phyloP scores from a whole-genome alignment of 2,113 vertebrate genomes.

The Athene noctua region DNA sequence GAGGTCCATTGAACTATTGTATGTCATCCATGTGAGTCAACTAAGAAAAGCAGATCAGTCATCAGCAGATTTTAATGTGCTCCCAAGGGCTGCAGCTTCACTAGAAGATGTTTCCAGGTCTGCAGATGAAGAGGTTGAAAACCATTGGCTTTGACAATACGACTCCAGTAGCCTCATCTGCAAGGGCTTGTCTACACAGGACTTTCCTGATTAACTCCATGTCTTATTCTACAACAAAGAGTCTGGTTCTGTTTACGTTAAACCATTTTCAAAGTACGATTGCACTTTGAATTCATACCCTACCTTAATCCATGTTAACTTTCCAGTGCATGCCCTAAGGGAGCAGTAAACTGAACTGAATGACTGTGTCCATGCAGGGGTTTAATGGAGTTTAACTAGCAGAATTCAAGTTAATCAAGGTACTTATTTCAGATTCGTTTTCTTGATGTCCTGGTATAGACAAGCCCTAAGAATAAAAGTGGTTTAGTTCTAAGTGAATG shows the following conservation, averaged over 20 bases:
- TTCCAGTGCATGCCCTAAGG: conserved; percentile 46
- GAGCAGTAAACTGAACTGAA: conserved; percentile 56
- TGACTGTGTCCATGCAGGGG: conserved; percentile 36
- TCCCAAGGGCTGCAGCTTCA: background rate
- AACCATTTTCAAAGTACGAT: conserved; percentile 57
- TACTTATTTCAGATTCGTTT: conserved; percentile 30
- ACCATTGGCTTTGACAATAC: conserved; percentile 5
- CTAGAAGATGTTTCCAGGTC: background rate
- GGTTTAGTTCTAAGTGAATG: background rate
- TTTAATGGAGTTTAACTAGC: conserved; percentile 63
- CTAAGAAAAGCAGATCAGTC: background rate
- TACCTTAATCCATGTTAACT: conserved; percentile 55
- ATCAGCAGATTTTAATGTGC: background rate
- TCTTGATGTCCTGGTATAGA: conserved; percentile 21
- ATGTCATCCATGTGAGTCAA: background rate
- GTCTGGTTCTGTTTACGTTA: conserved; percentile 57
- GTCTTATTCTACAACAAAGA: conserved; percentile 62
- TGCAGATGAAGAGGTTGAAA: conserved; percentile 11
- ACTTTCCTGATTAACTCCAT: conserved; percentile 42
- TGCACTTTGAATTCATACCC: conserved; percentile 64
- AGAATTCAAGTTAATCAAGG: conserved; percentile 42
- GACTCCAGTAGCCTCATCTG: conserved; percentile 13
- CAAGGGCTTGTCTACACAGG: conserved; percentile 52
- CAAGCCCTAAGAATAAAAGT: conserved; percentile 10
- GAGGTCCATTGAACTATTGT: background rate